Base-by-base conservation (phyloP, 2,888 invertebrate species). In the Phasia obesa region DNA sequence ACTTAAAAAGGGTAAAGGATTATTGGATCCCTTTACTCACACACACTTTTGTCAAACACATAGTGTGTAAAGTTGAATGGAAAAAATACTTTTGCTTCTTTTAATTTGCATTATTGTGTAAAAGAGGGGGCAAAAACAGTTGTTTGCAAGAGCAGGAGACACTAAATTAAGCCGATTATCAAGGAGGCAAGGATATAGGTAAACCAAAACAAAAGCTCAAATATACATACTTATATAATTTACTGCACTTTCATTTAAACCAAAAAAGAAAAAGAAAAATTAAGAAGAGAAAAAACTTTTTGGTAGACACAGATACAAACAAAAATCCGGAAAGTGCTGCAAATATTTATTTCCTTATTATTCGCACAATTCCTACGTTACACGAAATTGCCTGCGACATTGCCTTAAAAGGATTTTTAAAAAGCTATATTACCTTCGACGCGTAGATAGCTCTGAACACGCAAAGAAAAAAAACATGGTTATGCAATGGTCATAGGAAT, bases 91-190 rank as follows among this genome's bases (percentile, higher is more conserved):
- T 47, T 47, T 59, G 2, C 2, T 35, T 31, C 23, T 59, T 49
- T 13, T 13, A 27, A 27, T 53, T 55, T 38, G 4, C 23, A 42
- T 53, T 67, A 51, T 15, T 67, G 7, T 35, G 23, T 38, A 17
- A 25, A 65, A 65, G n/a, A 9, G 4, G 2, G 4, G 0, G 17
- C n/a, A n/a, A 23, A 23, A 51, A 19, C 25, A 27, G 17, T 53
- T 69, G 25, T 27, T 53, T 69, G 25, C 17, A 38, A 53, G 4
- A 60, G 9, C n/a, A 42, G 25, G 27, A 57, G 55, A 65, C 55
- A 75, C 6, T 47, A 75, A 65, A 75, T 75, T 75, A 75, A 75
- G 74, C 74, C 65, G 74, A 75, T 75, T 75, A 65, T 64, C 31
- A 23, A 27, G 31, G 60, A 38, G 21, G 19, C n/a, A n/a, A n/a